Base-by-base conservation (phyloP, 2,888 invertebrate genomes). In the Dryobotodes eremita region DNA sequence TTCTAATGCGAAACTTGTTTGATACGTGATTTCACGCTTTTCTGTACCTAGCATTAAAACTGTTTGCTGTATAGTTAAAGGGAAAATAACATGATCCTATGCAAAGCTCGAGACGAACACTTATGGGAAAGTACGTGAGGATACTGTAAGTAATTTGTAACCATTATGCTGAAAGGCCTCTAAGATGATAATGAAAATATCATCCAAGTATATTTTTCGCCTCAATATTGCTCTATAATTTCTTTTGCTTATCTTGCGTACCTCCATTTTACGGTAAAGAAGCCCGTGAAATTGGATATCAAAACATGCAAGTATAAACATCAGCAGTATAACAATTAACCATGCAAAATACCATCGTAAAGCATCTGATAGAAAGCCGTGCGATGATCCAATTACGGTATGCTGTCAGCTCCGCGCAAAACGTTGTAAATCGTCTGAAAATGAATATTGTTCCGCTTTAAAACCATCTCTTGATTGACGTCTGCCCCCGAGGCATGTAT, bases 401-500 rank as follows among this genome's bases (percentile, higher is more conserved):
- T 79, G 78, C 86, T 79, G 85, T 84, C 82, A 83, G 82, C 62
- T 62, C 77, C 82, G 71, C 74, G 81, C 86, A 73, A 80, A 86
- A 83, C 83, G 77, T 88, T 85, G 88, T 92, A 94, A 93, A 94
- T 94, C 90, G 91, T 90, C 82, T 76, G 85, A 79, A 92, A 93
- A 94, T 95, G 95, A 95, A 93, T 94, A 92, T 90, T 92, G 90
- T 92, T 92, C 90, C 88, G 88, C 88, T 93, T 91, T 89, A 94
- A 93, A 94, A 93, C 91, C 91, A 92, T 93, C 85, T 90, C 86
- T 79, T 90, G 92, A 93, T 83, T 90, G 92, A 93, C 90, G 88
- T 71, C 20, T 79, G 65, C 64, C 85, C 70, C 50, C 53, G 62
- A 62, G 84, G 71, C 71, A 81, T 68, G 50, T 80, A 77, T 79